These are phyloP conservation scores for Lycocerus yunnanus DNA, from an alignment of 2,888 invertebrate genomes.

Conservation along the genomic window DNA sequence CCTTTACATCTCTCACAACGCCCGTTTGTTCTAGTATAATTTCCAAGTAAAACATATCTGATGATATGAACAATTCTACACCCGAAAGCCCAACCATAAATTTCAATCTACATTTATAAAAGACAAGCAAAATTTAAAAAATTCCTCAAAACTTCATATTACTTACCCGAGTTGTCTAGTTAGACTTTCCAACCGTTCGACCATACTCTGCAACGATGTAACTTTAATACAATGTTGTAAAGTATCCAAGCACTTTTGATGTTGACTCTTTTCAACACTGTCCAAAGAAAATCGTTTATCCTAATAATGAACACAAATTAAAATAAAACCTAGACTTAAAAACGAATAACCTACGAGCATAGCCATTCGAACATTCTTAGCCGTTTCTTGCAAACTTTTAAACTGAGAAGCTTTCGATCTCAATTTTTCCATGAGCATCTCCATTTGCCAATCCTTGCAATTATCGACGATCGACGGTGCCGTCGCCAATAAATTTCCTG, in stretches of 20 bases:
- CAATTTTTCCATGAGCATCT: constrained; percentile 89
- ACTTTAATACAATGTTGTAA: constrained; percentile 94
- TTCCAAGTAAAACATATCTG: constrained; percentile 96
- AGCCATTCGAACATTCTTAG: constrained; percentile 86
- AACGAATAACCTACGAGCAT: constrained; percentile 67
- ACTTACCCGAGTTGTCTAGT: constrained; percentile 82
- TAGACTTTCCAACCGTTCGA: constrained; percentile 89
- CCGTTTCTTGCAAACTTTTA: constrained; percentile 82
- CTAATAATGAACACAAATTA: constrained; percentile 55
- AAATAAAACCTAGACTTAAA: constrained; percentile 12
- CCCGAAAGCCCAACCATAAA: constrained; percentile 84
- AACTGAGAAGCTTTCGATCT: constrained; percentile 81
- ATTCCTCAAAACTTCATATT: neutral
- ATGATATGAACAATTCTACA: constrained; percentile 86
- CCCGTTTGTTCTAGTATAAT: constrained; percentile 84
- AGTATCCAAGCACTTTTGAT: constrained; percentile 90
- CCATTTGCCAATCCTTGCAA: constrained; percentile 77
- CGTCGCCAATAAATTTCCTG: neutral
- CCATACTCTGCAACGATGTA: constrained; percentile 86
- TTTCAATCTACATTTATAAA: constrained; percentile 70
- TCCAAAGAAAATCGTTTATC: constrained; percentile 90
- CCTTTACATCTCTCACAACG: constrained; percentile 84
- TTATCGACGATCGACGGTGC: constrained; percentile 56
- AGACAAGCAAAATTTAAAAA: neutral
- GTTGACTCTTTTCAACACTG: constrained; percentile 79